These are phyloP conservation scores for Papilio glaucus DNA, from an alignment of 1,140 invertebrate species.

Conservation along the genomic window DNA sequence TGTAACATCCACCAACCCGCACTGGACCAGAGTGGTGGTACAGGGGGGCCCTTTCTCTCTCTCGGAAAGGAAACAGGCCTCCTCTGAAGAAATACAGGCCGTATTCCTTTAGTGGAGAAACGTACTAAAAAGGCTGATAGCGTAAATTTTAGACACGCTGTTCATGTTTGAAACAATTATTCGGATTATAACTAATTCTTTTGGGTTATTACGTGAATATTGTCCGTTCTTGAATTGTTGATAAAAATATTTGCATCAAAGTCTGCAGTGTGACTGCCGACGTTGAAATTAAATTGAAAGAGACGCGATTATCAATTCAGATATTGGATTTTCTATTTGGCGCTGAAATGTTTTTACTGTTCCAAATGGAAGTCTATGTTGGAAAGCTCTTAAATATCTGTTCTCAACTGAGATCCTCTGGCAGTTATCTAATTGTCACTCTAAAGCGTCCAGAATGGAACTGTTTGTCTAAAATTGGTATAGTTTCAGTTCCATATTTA, in stretches of 20 bases:
- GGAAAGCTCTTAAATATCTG: constrained; percentile 6
- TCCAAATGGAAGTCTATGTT: constrained; percentile 22
- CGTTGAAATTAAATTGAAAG: constrained; percentile 28
- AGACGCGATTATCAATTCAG: constrained; percentile 36
- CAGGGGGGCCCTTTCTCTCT: too few species aligned
- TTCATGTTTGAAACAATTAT: too few species aligned
- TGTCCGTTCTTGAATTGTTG: background rate
- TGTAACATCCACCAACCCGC: too few species aligned
- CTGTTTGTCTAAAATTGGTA: constrained; percentile 2
- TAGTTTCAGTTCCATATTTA: background rate
- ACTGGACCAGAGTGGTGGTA: too few species aligned
- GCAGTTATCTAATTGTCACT: constrained; percentile 19
- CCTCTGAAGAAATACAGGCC: too few species aligned
- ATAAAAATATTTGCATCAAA: constrained; percentile 33
- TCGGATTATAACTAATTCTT: background rate
- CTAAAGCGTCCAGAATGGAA: constrained; percentile 1
- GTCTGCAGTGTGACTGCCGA: background rate
- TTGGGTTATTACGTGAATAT: background rate
- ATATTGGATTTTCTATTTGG: constrained; percentile 35
- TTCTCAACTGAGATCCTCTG: background rate
- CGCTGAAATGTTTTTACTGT: constrained; percentile 30
- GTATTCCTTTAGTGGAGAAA: too few species aligned
- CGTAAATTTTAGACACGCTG: too few species aligned
- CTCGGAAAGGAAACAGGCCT: too few species aligned
- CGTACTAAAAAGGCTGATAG: too few species aligned